Evolutionary conservation across 2,113 vertebrate species (phyloP).

Genomic region (Bungarus multicinctus): DNA sequence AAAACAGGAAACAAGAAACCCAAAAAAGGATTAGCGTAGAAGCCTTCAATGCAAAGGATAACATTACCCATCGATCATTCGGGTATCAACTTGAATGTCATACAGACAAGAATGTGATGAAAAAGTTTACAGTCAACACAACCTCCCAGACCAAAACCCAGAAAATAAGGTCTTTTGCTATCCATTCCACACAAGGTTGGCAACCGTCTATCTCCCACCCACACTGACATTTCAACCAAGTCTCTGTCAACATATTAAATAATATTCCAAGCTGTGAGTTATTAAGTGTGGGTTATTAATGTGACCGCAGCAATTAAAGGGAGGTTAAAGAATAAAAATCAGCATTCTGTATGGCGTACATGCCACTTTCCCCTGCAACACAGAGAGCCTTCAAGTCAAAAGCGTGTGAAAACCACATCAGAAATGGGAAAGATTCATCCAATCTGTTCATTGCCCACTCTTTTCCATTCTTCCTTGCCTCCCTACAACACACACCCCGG

Average conservation of each 20-base stretch:
- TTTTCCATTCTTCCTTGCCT: background rate
- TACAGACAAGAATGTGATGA: slow-evolving; percentile 34
- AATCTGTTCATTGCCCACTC: slow-evolving; percentile 39
- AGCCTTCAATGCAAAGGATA: slow-evolving; percentile 52
- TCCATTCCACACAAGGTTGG: slow-evolving; percentile 80
- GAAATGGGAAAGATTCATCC: slow-evolving; percentile 61
- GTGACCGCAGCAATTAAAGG: slow-evolving; percentile 92
- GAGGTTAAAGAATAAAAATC: slow-evolving; percentile 85
- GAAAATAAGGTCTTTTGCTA: slow-evolving; percentile 58
- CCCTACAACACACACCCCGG: background rate
- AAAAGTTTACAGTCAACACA: slow-evolving; percentile 67
- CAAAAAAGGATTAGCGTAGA: slow-evolving; percentile 27
- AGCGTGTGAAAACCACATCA: slow-evolving; percentile 72
- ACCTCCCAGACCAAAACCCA: slow-evolving; percentile 62
- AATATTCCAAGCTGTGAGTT: slow-evolving; percentile 92
- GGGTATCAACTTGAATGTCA: slow-evolving; percentile 50
- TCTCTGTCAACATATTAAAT: slow-evolving; percentile 85
- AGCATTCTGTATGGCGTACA: slow-evolving; percentile 65
- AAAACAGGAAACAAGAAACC: background rate
- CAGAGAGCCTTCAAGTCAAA: slow-evolving; percentile 69
- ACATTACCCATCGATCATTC: slow-evolving; percentile 67
- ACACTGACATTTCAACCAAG: slow-evolving; percentile 82
- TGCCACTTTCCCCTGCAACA: slow-evolving; percentile 65
- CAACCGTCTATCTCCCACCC: slow-evolving; percentile 74
- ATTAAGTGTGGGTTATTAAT: slow-evolving; percentile 88